These are phyloP conservation scores for Perizoma affinitatum DNA, from an alignment of 2,888 invertebrate genomes.

Conservation along the genomic window DNA sequence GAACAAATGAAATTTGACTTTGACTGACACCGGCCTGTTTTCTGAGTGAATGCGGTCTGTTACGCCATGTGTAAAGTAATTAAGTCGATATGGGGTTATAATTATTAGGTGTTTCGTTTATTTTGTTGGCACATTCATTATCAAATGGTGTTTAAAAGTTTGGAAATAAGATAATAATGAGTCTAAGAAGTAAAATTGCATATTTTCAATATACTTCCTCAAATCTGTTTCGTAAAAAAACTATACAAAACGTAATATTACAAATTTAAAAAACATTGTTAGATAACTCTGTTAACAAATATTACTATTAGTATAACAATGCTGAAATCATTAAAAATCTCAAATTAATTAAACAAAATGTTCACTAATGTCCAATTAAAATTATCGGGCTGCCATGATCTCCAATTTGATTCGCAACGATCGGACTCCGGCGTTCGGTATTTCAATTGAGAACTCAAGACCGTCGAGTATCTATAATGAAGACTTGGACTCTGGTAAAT, in stretches of 20 bases:
- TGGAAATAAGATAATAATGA: not conserved
- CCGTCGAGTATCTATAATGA: slow-evolving; percentile 2
- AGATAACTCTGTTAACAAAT: too few relatives aligned
- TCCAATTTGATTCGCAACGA: slow-evolving; percentile 9
- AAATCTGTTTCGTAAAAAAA: too few relatives aligned
- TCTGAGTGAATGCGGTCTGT: not conserved
- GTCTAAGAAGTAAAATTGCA: too few relatives aligned
- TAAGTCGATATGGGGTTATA: slow-evolving; percentile 5
- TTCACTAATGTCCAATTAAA: slow-evolving; percentile 7
- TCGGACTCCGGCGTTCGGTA: not conserved
- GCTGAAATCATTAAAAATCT: not conserved
- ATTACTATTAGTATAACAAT: too few relatives aligned
- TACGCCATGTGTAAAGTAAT: slow-evolving; percentile 4
- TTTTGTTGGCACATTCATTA: not conserved
- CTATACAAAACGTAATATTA: too few relatives aligned
- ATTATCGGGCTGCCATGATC: slow-evolving; percentile 11
- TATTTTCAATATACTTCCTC: too few relatives aligned
- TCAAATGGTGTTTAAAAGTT: not conserved
- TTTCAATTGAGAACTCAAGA: slow-evolving; percentile 2
- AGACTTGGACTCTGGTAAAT: slow-evolving; percentile 5
- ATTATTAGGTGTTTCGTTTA: slow-evolving; percentile 6
- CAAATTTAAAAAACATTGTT: too few relatives aligned
- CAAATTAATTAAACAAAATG: slow-evolving; percentile 5
- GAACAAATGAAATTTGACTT: too few relatives aligned
- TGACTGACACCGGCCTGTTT: too few relatives aligned